Conservation (phyloP, 2,797 vertebrate species). For the Chelon auratus region DNA sequence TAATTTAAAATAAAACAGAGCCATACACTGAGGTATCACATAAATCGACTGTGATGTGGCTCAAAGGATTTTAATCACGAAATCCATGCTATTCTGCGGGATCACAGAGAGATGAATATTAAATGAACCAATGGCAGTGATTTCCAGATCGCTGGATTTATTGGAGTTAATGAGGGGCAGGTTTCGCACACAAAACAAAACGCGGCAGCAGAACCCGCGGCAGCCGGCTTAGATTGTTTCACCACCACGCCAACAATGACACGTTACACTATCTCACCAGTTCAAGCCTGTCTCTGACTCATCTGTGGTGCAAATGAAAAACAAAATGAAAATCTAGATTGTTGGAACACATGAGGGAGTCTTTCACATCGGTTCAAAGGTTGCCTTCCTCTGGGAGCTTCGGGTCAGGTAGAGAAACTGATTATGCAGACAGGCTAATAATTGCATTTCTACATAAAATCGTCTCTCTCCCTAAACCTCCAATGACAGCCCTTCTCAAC, state of each 20-base stretch:
- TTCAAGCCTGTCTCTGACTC: constrained; percentile 25
- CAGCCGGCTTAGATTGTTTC: background rate
- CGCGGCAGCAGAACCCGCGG: constrained; percentile 25
- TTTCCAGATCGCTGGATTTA: constrained; percentile 52
- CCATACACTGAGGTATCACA: constrained; percentile 19
- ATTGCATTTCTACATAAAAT: constrained; percentile 57
- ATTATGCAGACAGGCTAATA: constrained; percentile 57
- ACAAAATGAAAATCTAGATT: constrained; percentile 30
- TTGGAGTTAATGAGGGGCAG: constrained; percentile 52
- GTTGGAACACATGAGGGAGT: constrained; percentile 50
- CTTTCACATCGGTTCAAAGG: constrained; percentile 67
- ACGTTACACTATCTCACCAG: constrained; percentile 20
- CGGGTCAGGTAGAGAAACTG: constrained; percentile 47
- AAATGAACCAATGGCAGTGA: constrained; percentile 53
- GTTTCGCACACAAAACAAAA: constrained; percentile 34
- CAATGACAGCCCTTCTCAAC: constrained; percentile 52
- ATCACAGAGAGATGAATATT: constrained; percentile 50
- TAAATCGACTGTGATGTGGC: constrained; percentile 27
- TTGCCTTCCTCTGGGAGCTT: constrained; percentile 57
- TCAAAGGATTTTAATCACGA: constrained; percentile 35
- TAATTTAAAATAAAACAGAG: constrained; percentile 14
- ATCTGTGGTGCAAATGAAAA: constrained; percentile 5
- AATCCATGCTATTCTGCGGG: constrained; percentile 41
- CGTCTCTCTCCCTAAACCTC: constrained; percentile 37
- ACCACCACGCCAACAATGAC: constrained; percentile 16